These are phyloP conservation scores for Mungos mungo DNA, from an alignment of 2,113 vertebrate genomes.

Conservation along the genomic window DNA sequence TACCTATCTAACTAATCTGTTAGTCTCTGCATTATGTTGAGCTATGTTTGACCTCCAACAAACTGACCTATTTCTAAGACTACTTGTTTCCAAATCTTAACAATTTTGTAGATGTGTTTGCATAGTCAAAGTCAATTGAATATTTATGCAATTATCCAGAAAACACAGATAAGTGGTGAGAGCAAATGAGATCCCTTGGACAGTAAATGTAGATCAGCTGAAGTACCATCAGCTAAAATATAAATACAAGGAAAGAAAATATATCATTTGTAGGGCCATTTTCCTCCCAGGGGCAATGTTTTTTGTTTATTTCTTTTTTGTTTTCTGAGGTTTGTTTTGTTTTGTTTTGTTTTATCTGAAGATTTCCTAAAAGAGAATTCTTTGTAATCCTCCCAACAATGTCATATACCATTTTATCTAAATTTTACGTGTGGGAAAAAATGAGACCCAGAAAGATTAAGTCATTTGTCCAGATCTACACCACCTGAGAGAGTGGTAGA, in stretches of 20 bases:
- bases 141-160: background rate
- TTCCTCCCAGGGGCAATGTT: background rate
- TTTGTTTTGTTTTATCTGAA: background rate
- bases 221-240: background rate
- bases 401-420: background rate
- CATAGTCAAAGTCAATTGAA: background rate
- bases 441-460: background rate
- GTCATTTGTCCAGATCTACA: background rate
- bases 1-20: background rate
- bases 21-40: background rate
- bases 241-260: background rate
- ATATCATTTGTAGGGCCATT: background rate
- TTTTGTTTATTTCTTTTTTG: background rate
- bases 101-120: background rate
- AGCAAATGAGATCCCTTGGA: background rate
- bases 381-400: background rate
- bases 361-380: background rate
- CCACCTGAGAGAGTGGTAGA: fast-evolving
- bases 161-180: background rate
- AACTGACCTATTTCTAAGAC: background rate
- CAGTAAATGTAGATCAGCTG: background rate
- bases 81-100: background rate
- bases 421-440: background rate
- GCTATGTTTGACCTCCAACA: background rate
- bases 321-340: too few relatives aligned